Evolutionary conservation across 2,888 invertebrate species (phyloP), one percentile per base, ranked within the genome.

Genomic region (Caenorhabditis virilis): DNA sequence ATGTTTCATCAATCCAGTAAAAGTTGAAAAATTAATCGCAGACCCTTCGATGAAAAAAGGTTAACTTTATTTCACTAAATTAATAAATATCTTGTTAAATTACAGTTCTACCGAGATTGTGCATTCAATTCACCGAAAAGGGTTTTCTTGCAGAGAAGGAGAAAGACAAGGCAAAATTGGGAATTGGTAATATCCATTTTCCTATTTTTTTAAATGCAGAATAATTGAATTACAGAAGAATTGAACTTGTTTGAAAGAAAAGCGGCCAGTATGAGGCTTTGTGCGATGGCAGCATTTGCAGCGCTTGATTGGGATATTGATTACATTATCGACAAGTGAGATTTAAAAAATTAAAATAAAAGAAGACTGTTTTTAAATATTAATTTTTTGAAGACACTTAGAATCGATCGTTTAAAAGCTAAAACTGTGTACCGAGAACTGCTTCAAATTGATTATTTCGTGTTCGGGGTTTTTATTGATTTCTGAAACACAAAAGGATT

Each of bases 281-380:
- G 73, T 45, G 63, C 72, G 5, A 54, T 72, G 56, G 64, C 76
- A 2, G 66, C 69, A n/a, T 57, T 75, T 51, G 65, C 76, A 2
- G 66, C 74, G 1, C 27, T 72, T 18, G 55, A 71, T 30, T 76
- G 71, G 71, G 69, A 69, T 57, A 64, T 67, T 30, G 62, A 68
- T 4, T 63, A 47, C 41, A 57, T 72, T 25, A 50, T 72, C 35
- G 64, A 72, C 16, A 67, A 65, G 57, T 60, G 6, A 58, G 58
- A 39, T 18, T 27, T 49, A n/a, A n/a, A n/a, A n/a, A n/a, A n/a
- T n/a, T n/a, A n/a, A n/a, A n/a, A n/a, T n/a, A n/a, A n/a, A n/a
- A n/a, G n/a, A n/a, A n/a, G n/a, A n/a, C n/a, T n/a, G n/a, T n/a
- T n/a, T n/a, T n/a, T n/a, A n/a, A n/a, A n/a, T n/a, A n/a, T n/a